These are phyloP conservation scores for Drosophila fuyamai DNA, from an alignment of 1,140 invertebrate genomes.

Conservation along the genomic window DNA sequence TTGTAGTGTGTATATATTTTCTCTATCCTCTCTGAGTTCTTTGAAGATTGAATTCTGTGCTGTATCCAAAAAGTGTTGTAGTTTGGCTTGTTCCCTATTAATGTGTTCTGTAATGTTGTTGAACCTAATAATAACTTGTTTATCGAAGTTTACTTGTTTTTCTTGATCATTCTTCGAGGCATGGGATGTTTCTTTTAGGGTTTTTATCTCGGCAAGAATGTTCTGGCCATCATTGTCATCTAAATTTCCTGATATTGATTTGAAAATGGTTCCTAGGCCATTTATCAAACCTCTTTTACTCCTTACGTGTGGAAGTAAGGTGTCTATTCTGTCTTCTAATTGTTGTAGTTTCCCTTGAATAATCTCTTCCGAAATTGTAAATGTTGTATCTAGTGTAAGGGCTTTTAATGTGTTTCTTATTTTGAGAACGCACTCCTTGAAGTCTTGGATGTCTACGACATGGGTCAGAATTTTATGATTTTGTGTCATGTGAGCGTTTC, in stretches of 20 bases:
- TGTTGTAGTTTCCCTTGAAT: neutral
- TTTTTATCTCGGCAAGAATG: neutral
- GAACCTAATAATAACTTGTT: conserved; percentile 3
- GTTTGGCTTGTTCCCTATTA: neutral
- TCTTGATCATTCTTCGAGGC: conserved; percentile 2
- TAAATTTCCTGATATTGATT: conserved; percentile 5
- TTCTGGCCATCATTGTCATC: conserved; percentile 6
- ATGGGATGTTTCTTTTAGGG: conserved; percentile 1
- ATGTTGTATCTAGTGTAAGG: conserved; percentile 5
- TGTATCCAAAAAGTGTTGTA: neutral
- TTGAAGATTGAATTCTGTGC: conserved; percentile 17
- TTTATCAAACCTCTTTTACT: neutral
- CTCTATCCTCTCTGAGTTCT: neutral
- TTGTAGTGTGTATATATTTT: conserved; percentile 17
- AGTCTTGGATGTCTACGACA: neutral
- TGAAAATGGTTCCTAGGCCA: neutral
- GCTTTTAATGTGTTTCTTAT: conserved; percentile 1
- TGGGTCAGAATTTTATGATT: neutral
- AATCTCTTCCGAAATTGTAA: conserved; percentile 1
- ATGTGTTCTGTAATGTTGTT: conserved; percentile 1
- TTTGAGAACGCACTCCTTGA: neutral
- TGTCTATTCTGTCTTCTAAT: conserved; percentile 5
- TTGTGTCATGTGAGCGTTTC: too few relatives aligned
- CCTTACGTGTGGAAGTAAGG: neutral
- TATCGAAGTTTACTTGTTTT: neutral